Evolutionary conservation across 2,113 vertebrate genomes (phyloP), one percentile per base, ranked within the genome.

Genomic region (Platysteira castanea): DNA sequence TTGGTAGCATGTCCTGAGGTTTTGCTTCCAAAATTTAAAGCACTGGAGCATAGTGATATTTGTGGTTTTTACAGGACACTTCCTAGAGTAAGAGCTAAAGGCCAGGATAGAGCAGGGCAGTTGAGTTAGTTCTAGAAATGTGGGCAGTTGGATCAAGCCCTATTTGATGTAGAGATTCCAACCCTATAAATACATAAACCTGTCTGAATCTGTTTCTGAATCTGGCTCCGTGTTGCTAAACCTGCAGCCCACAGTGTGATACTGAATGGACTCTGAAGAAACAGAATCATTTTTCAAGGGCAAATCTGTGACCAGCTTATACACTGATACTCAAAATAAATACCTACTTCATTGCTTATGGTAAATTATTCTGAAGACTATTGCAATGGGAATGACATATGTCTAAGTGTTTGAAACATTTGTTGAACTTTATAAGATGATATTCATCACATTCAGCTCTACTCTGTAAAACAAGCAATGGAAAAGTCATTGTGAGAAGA

Each of bases 331-430:
- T 83, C 59, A 77, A 71, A 92, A 76, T 82, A 88, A 95, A 89
- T 65, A 68, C 21, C 41, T 73, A 53, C 19, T 91, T 86, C 73
- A 74, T 84, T 89, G 50, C 50, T 86, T 81, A 77, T 53, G 46
- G 23, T 87, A 92, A 94, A 46, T 89, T 90, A 86, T 91, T 90
- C 87, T 77, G 46, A 84, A 89, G 59, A 84, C 16, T 92, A 77
- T 54, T 94, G 39, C 37, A 89, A 57, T 64, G 28, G 28, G 59
- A 91, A 86, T 89, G 95, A 49, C 63, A 67, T 89, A 91, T 74
- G 49, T 84, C 37, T 69, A 81, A 46, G n/a, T 61, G 59, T 77
- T 67, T 94, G 73, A 86, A 94, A 84, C 35, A 63, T 89, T 81
- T 87, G 64, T 61, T 70, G 64, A 88, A 24, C 84, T 95, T 93